Conservation (phyloP, 2,888 invertebrate species). For the Anticlea derivata region DNA sequence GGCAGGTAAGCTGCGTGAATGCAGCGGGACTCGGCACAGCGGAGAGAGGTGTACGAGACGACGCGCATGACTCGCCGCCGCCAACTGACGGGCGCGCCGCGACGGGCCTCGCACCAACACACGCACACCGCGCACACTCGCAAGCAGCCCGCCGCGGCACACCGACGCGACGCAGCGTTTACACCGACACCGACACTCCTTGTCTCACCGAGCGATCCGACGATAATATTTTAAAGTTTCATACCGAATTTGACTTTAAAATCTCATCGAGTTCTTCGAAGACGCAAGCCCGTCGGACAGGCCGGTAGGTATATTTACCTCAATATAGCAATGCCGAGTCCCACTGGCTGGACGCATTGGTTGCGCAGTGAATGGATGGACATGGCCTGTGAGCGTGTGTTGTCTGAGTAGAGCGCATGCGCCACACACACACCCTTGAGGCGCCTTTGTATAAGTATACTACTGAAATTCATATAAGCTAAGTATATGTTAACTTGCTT, state of each 20-base stretch:
- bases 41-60: conserved; percentile 69
- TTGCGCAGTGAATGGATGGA: conserved; percentile 80
- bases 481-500: conserved; percentile 35
- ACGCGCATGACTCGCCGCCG: conserved; percentile 81
- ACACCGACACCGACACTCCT: conserved; percentile 40
- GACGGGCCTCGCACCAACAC: conserved; percentile 72
- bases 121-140: conserved; percentile 72
- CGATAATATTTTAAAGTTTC: conserved; percentile 72
- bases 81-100: conserved; percentile 82
- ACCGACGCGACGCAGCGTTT: conserved; percentile 39
- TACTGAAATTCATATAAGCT: conserved; percentile 41
- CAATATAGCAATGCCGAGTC: conserved; percentile 52
- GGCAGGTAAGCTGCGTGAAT: conserved; percentile 67
- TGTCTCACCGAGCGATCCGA: conserved; percentile 56
- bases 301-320: conserved; percentile 64
- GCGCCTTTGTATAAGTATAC: conserved; percentile 46
- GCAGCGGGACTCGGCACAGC: conserved; percentile 56
- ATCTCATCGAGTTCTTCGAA: conserved; percentile 63
- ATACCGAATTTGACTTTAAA: conserved; percentile 80
- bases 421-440: conserved; percentile 64
- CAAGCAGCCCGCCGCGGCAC: conserved; percentile 47
- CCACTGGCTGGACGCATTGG: conserved; percentile 60
- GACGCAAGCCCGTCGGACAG: conserved; percentile 56
- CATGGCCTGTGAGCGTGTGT: conserved; percentile 37
- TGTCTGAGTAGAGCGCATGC: conserved; percentile 74